Base-by-base conservation (phyloP, 2,797 vertebrate genomes). In the Parotocinclus haroldoi region DNA sequence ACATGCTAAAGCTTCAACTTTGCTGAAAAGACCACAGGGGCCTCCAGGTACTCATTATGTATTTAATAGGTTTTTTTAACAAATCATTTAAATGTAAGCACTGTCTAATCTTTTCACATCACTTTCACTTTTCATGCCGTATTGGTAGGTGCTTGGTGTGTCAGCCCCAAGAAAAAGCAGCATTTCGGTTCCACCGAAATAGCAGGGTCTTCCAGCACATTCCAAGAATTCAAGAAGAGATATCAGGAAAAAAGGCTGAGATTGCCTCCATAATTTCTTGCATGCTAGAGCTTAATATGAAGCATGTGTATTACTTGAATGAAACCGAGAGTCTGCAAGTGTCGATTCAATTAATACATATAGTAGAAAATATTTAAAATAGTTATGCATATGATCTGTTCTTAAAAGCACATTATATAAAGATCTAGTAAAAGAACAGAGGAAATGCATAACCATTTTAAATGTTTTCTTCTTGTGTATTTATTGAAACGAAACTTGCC, bases 191-290 rank as follows among this genome's bases (percentile, higher is more conserved):
- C 39, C 45, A 0, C 9, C 36, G 14, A 13, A 18, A 16, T 7
- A 9, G 19, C 38, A 38, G 53, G 58, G 1, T 9, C 10, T 2
- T 9, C 10, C 16, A 38, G 44, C 13, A n/a, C 81, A 53, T 86
- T 88, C 50, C 72, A 78, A 0, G 65, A 80, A 48, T 89, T 81
- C 73, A 80, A 79, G 71, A 85, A 75, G 76, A 85, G 74, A 72
- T 85, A 78, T 75, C 79, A 19, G 3, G 48, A 83, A 53, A 83
- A 12, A 59, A 72, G 7, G 1, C 62, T 56, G 7, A 19, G n/a
- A 16, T 1, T 46, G 3, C 2, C 10, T 27, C 27, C 27, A 27
- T 27, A 5, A 27, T 27, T 27, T 27, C 5, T 27, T 27, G 5
- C 27, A 5, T 27, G 5, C 2, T 5, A 27, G 27, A 27, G n/a